Percentiles rank a stretch among this genome's conserved stretches.
Conservation (phyloP, 1,140 invertebrate species). For the Caenorhabditis latens region DNA sequence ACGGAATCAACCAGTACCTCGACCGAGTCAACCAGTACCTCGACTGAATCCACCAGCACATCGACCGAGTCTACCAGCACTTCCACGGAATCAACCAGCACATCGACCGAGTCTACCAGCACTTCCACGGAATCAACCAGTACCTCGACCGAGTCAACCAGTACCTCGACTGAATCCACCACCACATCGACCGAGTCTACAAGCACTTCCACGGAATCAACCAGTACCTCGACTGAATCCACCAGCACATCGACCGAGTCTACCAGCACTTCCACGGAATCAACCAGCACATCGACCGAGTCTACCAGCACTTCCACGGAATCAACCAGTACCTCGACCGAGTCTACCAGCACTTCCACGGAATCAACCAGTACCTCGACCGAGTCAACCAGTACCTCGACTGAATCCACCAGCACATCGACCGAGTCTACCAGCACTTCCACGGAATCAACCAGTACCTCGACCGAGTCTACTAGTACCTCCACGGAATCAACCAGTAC, state of each 20-base stretch:
- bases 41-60: neutral
- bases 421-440: slow-evolving; percentile 5
- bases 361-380: neutral
- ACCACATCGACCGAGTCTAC: neutral
- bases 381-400: neutral
- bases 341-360: neutral
- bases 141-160: neutral
- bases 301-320: slow-evolving; percentile 8
- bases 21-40: neutral
- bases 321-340: slow-evolving; percentile 30
- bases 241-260: slow-evolving; percentile 4
- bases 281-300: neutral
- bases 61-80: slow-evolving; percentile 10
- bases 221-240: neutral
- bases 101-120: neutral
- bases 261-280: neutral
- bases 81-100: neutral
- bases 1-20: slow-evolving; percentile 4
- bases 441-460: neutral
- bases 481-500: neutral
- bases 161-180: neutral
- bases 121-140: neutral
- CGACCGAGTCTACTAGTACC: neutral
- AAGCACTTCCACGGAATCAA: neutral
- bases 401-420: neutral